A percentile compares a stretch with the other conserved stretches of the same genome.
Evolutionary conservation across 1,140 invertebrate genomes (phyloP).

Genomic region (Cataglyphis hispanica): DNA sequence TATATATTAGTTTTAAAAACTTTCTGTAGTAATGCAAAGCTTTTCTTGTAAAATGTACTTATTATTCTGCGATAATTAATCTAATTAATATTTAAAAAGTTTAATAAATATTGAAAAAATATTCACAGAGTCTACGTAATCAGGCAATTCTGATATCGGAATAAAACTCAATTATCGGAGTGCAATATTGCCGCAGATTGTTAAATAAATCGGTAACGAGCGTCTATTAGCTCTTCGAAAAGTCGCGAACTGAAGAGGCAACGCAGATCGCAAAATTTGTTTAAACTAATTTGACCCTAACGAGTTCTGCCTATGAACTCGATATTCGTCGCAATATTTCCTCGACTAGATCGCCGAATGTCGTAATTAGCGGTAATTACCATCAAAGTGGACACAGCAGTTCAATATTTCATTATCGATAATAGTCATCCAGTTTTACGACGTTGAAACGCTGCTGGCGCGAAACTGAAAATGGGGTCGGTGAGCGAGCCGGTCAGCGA

Average conservation of each 20-base stretch:
- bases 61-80: neutral
- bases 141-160: neutral
- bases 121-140: constrained; percentile 6
- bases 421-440: constrained; percentile 62
- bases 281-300: constrained; percentile 45
- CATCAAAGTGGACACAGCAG: constrained; percentile 58
- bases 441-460: constrained; percentile 11
- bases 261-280: constrained; percentile 24
- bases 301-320: constrained; percentile 15
- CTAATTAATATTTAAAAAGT: neutral
- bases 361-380: constrained; percentile 70
- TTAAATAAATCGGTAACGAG: constrained; percentile 43
- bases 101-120: constrained; percentile 10
- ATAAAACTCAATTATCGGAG: constrained; percentile 45
- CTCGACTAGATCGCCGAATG: constrained; percentile 41
- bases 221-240: constrained; percentile 14
- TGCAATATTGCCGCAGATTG: constrained; percentile 29
- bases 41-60: neutral
- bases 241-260: constrained; percentile 8
- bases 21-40: neutral
- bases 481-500: constrained; percentile 41
- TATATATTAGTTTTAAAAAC: constrained; percentile 2
- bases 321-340: constrained; percentile 40
- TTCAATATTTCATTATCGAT: constrained; percentile 68
- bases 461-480: constrained; percentile 37